Base-by-base conservation (phyloP, 2,113 vertebrate species). In the Plectropomus leopardus region DNA sequence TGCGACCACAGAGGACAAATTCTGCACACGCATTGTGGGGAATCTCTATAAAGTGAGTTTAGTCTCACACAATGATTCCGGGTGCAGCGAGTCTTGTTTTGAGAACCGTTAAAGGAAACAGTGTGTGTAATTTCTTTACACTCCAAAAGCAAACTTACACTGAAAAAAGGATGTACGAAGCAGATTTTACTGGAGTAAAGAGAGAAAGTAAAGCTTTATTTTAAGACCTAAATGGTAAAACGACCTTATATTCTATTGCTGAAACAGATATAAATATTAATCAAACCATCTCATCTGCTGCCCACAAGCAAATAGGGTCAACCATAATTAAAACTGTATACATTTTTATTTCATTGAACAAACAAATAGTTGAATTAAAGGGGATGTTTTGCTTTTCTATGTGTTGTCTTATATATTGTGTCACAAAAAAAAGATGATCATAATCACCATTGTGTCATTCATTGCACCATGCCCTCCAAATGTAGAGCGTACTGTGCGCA, bases 91-190 rank as follows among this genome's bases (percentile, higher is more conserved):
- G 48, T 26, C 44, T 67, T 57, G 51, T 61, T 74, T 70, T 60
- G 26, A 40, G 23, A 73, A 47, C 28, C 16, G 19, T 84, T 63
- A 78, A 78, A 80, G 21, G 59, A 32, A 72, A 34, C 44, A 21
- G 24, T 53, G 36, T 51, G 65, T 32, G 71, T 63, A n/a, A 67
- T 81, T 80, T 66, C 40, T 83, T 80, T 71, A 84, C 26, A 58
- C 48, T 55, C 21, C 21, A 11, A 30, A 66, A 72, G 34, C 58
- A 67, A 58, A 71, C 54, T 54, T 79, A 48, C 55, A 55, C 10
- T 5, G 45, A 26, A 30, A 58, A 63, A 65, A 63, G 21, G 34
- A 58, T 26, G 32, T 51, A 26, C 4, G 48, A 53, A 71, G 65
- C 65, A 72, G 26, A n/a, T 50, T 66, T 5, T 11, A 15, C 30